Conservation (phyloP, 2,113 vertebrate species). For the Thamnophis sirtalis region DNA sequence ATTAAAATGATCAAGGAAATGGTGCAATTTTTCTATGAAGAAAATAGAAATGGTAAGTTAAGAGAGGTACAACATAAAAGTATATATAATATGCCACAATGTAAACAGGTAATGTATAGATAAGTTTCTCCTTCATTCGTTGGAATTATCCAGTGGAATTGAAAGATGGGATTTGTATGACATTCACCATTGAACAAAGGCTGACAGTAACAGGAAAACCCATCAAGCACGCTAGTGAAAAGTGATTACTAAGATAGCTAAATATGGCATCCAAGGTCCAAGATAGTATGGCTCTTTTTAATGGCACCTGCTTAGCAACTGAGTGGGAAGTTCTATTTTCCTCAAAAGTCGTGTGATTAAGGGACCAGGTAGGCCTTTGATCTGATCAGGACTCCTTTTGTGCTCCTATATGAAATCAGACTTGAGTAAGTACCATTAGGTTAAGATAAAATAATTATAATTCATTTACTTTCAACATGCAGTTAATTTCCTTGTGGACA, state of each 20-base stretch:
- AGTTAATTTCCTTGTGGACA: conserved; percentile 32
- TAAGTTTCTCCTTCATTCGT: background rate
- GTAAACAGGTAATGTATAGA: background rate
- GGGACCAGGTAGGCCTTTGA: background rate
- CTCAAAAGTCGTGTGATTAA: background rate
- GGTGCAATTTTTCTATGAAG: background rate
- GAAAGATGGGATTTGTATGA: background rate
- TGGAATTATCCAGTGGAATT: background rate
- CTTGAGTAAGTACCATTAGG: conserved; percentile 32
- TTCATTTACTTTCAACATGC: conserved; percentile 25
- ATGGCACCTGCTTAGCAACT: background rate
- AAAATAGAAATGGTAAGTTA: background rate
- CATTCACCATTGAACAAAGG: background rate
- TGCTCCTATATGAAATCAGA: conserved; percentile 28
- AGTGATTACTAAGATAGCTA: background rate
- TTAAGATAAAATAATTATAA: conserved; percentile 41
- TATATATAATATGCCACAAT: background rate
- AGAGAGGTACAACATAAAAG: no score
- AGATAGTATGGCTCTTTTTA: background rate
- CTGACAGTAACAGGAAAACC: background rate
- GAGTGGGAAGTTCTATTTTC: background rate
- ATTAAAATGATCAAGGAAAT: background rate
- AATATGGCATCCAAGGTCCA: background rate
- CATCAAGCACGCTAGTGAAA: background rate
- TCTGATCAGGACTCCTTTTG: background rate